phyloP scores from a whole-genome alignment of 2,888 invertebrate genomes.

The Diachrysia chrysitis region DNA sequence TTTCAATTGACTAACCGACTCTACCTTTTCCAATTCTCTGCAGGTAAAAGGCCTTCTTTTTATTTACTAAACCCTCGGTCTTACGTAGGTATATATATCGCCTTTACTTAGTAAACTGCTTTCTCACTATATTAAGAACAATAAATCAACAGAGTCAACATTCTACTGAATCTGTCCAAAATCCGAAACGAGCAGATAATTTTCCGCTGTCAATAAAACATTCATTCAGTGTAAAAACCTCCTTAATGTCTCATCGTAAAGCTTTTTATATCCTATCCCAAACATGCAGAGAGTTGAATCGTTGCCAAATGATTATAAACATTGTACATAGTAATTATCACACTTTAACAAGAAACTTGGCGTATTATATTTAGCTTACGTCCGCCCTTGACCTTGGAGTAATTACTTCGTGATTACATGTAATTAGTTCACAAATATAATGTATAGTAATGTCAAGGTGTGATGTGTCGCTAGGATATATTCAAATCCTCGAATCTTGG shows the following conservation, averaged over 20 bases:
- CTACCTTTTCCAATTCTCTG: too few species aligned
- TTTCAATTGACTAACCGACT: too few species aligned
- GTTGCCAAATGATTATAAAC: constrained; percentile 50
- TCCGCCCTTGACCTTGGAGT: constrained; percentile 56
- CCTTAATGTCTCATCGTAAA: constrained; percentile 21
- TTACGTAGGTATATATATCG: too few species aligned
- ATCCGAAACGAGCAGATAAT: neutral
- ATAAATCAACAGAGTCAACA: too few species aligned
- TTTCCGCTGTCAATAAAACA: neutral
- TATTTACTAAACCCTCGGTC: too few species aligned
- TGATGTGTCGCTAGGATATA: constrained; percentile 64
- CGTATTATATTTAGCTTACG: constrained; percentile 27
- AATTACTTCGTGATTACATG: constrained; percentile 63
- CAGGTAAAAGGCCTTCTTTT: too few species aligned
- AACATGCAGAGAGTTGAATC: constrained; percentile 39
- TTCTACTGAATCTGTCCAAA: neutral
- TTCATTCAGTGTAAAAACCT: constrained; percentile 29
- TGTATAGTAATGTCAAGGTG: constrained; percentile 68
- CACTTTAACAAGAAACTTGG: constrained; percentile 52
- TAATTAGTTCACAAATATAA: constrained; percentile 66
- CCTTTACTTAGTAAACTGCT: too few species aligned
- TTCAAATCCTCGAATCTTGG: constrained; percentile 69
- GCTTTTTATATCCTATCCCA: constrained; percentile 41
- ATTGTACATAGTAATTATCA: constrained; percentile 46
- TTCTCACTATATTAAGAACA: too few species aligned